Conservation (phyloP, 2,113 vertebrate genomes). For the Mystacornis crossleyi region DNA sequence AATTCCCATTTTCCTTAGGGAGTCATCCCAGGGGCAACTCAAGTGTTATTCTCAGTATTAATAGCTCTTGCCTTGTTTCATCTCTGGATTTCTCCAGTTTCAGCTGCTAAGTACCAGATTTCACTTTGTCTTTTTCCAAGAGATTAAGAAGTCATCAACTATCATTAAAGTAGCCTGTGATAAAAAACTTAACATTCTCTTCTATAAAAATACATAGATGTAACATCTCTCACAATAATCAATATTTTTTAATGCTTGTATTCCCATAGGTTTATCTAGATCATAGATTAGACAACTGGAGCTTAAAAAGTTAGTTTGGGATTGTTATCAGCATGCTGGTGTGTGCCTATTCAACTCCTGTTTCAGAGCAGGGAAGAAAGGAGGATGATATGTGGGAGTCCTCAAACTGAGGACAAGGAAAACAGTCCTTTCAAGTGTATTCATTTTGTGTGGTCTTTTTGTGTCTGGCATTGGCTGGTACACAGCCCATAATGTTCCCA, state of each 20-base stretch:
- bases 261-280: neutral
- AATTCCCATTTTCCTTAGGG: slow-evolving; percentile 5
- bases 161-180: neutral
- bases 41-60: neutral
- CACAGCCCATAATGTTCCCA: neutral
- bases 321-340: neutral
- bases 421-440: neutral
- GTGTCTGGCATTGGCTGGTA: neutral
- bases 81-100: neutral
- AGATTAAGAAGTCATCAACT: neutral
- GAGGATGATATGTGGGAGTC: neutral
- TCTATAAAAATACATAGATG: neutral
- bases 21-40: neutral
- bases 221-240: neutral
- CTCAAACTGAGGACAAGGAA: neutral
- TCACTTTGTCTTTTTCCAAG: neutral
- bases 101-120: neutral
- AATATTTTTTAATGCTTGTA: neutral
- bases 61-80: neutral
- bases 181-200: neutral
- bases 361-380: neutral
- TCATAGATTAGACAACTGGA: neutral
- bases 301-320: neutral
- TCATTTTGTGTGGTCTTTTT: neutral
- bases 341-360: neutral